phyloP scores from a whole-genome alignment of 2,113 vertebrate species.

The Nothobranchius kuhntae region DNA sequence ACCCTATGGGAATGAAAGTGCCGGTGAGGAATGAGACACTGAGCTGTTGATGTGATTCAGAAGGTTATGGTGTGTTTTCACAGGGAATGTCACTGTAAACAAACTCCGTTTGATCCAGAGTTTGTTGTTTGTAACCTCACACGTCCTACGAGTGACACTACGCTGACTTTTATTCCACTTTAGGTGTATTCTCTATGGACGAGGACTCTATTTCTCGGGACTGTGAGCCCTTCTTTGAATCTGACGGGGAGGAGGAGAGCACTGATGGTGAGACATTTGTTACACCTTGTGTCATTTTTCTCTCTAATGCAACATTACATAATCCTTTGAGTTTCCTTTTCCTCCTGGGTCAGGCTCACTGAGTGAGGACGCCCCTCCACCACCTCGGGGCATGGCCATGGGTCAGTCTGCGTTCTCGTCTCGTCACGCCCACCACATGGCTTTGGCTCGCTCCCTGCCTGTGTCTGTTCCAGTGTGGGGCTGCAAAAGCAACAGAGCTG shows the following conservation, averaged over 20 bases:
- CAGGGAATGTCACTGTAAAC: no score
- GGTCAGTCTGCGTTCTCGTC: conserved; percentile 55
- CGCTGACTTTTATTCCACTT: background rate
- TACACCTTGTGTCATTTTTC: background rate
- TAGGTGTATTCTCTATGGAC: conserved; percentile 92
- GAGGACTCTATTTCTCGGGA: conserved; percentile 88
- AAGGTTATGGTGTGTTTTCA: background rate
- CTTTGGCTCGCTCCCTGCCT: conserved; percentile 87
- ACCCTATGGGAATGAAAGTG: conserved; percentile 76
- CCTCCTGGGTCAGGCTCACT: conserved; percentile 70
- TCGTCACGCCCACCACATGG: conserved; percentile 73
- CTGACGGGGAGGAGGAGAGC: conserved; percentile 84
- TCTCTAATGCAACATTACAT: no score
- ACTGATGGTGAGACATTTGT: conserved; percentile 78
- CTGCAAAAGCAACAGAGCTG: conserved; percentile 78
- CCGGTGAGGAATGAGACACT: conserved; percentile 48
- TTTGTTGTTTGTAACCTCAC: background rate
- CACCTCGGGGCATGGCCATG: conserved; percentile 73
- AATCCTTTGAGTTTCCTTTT: fast-evolving
- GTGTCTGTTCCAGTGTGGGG: conserved; percentile 91
- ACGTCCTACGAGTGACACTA: background rate
- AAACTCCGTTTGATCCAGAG: background rate
- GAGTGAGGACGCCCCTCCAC: conserved; percentile 85
- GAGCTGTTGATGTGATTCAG: background rate
- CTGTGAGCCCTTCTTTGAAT: conserved; percentile 87